Conservation (phyloP, 1,140 invertebrate species). For the Aphaenogaster rudis region DNA sequence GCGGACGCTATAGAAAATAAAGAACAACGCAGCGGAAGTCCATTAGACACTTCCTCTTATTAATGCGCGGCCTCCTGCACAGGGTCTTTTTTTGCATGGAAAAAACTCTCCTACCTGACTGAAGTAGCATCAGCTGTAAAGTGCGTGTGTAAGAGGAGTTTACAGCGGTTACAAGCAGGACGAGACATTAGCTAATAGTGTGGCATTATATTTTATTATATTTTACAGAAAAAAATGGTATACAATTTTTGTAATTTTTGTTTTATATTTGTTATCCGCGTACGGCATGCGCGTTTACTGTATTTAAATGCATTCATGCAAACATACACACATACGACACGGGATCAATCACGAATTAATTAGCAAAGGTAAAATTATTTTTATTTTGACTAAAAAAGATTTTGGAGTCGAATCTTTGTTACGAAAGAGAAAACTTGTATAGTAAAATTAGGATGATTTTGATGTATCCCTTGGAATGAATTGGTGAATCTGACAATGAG, state of each 20-base stretch:
- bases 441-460: background rate
- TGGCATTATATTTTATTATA: background rate
- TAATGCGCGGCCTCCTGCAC: conserved; percentile 57
- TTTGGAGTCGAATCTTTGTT: background rate
- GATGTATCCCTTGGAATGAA: background rate
- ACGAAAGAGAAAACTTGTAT: background rate
- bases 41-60: conserved; percentile 73
- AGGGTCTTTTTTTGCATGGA: conserved; percentile 33
- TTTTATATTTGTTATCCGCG: background rate
- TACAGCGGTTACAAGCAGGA: background rate
- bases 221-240: background rate
- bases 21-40: conserved; percentile 72
- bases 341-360: background rate
- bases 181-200: background rate
- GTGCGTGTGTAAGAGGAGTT: background rate
- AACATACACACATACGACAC: background rate
- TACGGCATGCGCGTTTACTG: background rate
- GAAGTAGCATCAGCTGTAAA: conserved; percentile 25
- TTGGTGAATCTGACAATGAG: background rate
- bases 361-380: conserved; percentile 6
- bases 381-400: background rate
- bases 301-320: background rate
- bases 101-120: conserved; percentile 43
- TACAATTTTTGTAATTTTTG: background rate
- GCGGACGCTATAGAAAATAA: conserved; percentile 56